Percentiles rank a stretch among this genome's conserved stretches.
These are phyloP conservation scores for Trachymyrmex cornetzi DNA, from an alignment of 1,140 invertebrate genomes.

Conservation along the genomic window DNA sequence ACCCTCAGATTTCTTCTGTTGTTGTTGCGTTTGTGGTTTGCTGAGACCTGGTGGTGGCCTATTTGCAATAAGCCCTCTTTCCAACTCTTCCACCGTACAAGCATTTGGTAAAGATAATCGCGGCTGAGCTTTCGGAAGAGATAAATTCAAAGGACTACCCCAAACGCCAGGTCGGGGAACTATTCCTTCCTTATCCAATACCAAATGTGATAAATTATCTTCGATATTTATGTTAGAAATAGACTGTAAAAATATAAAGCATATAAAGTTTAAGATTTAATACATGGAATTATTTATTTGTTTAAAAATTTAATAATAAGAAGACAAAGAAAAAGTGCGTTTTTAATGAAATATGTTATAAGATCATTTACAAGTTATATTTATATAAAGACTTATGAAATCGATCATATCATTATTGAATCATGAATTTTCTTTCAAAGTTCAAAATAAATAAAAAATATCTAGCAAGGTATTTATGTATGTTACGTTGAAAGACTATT, in stretches of 20 bases:
- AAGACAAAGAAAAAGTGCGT: neutral
- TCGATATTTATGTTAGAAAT: conserved; percentile 81
- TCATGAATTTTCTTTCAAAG: neutral
- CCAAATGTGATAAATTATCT: conserved; percentile 87
- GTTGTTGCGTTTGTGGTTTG: conserved; percentile 82
- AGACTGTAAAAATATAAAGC: conserved; percentile 81
- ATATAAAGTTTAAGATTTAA: neutral
- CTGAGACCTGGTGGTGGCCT: conserved; percentile 81
- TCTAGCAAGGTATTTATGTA: neutral
- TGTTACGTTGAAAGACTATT: neutral
- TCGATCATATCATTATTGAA: neutral
- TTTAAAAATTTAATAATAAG: neutral
- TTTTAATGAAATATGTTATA: conserved; percentile 1
- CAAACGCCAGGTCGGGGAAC: conserved; percentile 86
- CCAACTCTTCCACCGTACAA: conserved; percentile 88
- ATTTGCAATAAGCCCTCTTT: conserved; percentile 86
- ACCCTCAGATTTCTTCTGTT: conserved; percentile 74
- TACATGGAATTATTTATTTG: conserved; percentile 29
- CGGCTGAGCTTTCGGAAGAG: conserved; percentile 76
- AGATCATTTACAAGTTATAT: neutral
- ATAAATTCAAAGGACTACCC: conserved; percentile 83
- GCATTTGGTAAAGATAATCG: conserved; percentile 81
- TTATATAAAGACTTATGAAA: neutral
- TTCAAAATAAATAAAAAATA: neutral
- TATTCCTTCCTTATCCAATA: conserved; percentile 87